A percentile compares a stretch with the other conserved stretches of the same genome.
These are phyloP conservation scores for Drosophila setifemur DNA, from an alignment of 1,140 invertebrate species.

Conservation along the genomic window DNA sequence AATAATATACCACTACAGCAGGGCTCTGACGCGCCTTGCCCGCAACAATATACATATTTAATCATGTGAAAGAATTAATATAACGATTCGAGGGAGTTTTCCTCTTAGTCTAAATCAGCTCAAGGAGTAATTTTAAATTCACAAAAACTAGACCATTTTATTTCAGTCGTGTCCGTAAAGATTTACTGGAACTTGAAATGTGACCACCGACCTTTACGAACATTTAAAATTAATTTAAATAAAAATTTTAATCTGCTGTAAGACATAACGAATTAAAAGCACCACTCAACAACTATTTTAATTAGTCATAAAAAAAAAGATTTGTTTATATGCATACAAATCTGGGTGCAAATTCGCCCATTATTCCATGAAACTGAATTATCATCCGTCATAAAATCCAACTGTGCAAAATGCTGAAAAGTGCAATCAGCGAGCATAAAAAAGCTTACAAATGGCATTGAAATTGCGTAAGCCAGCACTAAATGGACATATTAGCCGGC, in stretches of 20 bases:
- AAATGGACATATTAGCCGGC: slow-evolving; percentile 51
- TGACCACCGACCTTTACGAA: background rate
- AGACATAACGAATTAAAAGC: slow-evolving; percentile 16
- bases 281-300: slow-evolving; percentile 13
- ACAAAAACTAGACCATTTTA: background rate
- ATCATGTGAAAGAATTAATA: slow-evolving; percentile 9
- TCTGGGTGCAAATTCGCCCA: background rate
- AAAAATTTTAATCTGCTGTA: slow-evolving; percentile 18
- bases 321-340: slow-evolving; percentile 7
- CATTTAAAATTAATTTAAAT: slow-evolving; percentile 21
- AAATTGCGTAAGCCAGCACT: slow-evolving; percentile 53
- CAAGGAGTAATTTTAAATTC: background rate
- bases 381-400: slow-evolving; percentile 39
- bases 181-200: background rate
- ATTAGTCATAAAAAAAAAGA: slow-evolving; percentile 14
- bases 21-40: slow-evolving; percentile 10
- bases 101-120: no score
- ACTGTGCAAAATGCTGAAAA: slow-evolving; percentile 47
- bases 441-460: slow-evolving; percentile 62
- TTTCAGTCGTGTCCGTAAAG: background rate
- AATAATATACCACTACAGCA: slow-evolving; percentile 21
- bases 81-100: background rate
- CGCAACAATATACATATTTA: slow-evolving; percentile 3
- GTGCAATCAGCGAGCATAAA: slow-evolving; percentile 50
- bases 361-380: slow-evolving; percentile 21